phyloP scores from a whole-genome alignment of 92 coral and sea anemone genomes.

The Zoanthus sociatus region DNA sequence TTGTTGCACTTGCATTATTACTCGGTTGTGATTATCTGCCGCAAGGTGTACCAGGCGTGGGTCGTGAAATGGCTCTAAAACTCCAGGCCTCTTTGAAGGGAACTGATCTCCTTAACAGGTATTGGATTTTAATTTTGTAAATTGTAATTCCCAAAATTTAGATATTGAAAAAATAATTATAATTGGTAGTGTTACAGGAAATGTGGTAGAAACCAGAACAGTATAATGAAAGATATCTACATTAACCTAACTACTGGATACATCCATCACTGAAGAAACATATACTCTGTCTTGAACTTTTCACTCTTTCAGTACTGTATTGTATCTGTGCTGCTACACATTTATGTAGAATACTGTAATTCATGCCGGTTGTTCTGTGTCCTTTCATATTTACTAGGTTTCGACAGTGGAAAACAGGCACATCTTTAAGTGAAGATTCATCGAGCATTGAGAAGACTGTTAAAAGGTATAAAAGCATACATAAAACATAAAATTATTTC shows the following conservation, averaged over 20 bases:
- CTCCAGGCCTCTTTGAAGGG: constrained; percentile 64
- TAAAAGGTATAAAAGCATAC: constrained; percentile 31
- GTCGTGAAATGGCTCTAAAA: constrained; percentile 90
- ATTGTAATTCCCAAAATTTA: background rate
- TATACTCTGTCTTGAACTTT: background rate
- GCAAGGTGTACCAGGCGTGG: constrained; percentile 95
- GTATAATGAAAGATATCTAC: no score
- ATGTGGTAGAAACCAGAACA: no score
- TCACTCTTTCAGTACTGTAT: background rate
- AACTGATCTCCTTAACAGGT: constrained; percentile 81
- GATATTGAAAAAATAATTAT: no score
- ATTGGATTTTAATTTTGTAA: background rate
- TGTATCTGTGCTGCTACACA: background rate
- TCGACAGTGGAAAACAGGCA: constrained; percentile 48
- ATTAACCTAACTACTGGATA: no score
- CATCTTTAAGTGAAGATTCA: background rate
- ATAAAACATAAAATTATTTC: no score
- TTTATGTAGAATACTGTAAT: background rate
- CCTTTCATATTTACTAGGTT: constrained; percentile 19
- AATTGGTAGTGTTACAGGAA: no score
- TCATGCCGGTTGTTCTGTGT: background rate
- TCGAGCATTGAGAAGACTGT: constrained; percentile 51
- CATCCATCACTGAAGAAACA: no score
- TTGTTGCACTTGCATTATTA: constrained; percentile 87
- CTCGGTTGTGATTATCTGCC: constrained; percentile 98